Conservation (phyloP, 2,888 invertebrate species). For the Isoperla grammatica region DNA sequence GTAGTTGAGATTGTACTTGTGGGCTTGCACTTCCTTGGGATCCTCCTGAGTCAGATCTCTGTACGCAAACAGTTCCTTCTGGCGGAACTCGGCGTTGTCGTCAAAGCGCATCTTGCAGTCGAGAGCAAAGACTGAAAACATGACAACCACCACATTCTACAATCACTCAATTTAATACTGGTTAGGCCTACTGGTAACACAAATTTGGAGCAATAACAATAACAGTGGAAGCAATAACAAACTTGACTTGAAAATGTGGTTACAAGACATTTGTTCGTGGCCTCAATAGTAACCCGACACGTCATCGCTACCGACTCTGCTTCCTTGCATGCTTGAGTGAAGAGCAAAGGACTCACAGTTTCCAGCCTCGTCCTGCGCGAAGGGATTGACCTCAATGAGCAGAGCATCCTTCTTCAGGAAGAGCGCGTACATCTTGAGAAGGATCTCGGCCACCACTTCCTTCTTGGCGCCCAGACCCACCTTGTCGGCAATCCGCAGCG, state of each 20-base stretch:
- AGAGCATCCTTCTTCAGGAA: constrained; percentile 87
- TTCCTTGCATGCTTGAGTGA: too few relatives aligned
- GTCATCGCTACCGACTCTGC: too few relatives aligned
- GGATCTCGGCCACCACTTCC: constrained; percentile 66
- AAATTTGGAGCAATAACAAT: too few relatives aligned
- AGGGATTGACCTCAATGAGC: constrained; percentile 89
- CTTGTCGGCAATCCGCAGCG: constrained; percentile 62
- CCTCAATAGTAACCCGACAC: too few relatives aligned
- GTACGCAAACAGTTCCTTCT: constrained; percentile 76
- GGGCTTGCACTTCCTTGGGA: constrained; percentile 84
- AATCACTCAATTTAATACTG: too few relatives aligned
- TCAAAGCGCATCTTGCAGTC: constrained; percentile 96
- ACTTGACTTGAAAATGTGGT: too few relatives aligned
- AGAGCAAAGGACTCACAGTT: constrained; percentile 66
- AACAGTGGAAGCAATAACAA: too few relatives aligned
- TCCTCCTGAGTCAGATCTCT: constrained; percentile 91
- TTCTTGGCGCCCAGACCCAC: constrained; percentile 67
- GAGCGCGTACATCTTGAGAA: constrained; percentile 76
- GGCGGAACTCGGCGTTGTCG: constrained; percentile 89
- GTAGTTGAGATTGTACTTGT: constrained; percentile 86
- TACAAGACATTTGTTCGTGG: too few relatives aligned
- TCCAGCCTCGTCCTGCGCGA: constrained; percentile 83
- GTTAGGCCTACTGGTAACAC: too few relatives aligned
- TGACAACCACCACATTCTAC: too few relatives aligned
- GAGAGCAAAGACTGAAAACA: constrained; percentile 72